Percentiles rank a stretch among this genome's conserved stretches.
phyloP scores from a whole-genome alignment of 2,888 invertebrate genomes.

The Bellardia bayeri region DNA sequence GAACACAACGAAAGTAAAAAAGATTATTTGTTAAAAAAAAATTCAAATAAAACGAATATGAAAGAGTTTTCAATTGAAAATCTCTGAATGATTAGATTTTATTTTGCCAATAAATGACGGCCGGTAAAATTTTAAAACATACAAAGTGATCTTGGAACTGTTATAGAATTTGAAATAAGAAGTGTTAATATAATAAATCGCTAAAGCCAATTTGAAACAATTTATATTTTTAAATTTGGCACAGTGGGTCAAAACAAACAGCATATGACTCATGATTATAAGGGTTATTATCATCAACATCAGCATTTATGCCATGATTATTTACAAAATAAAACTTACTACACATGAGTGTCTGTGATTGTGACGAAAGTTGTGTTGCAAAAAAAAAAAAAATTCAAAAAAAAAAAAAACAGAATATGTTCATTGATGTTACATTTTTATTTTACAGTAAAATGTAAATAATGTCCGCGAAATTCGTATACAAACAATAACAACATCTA shows the following conservation, averaged over 20 bases:
- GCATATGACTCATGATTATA: conserved; percentile 56
- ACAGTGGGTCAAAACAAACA: conserved; percentile 66
- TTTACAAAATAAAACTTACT: neutral
- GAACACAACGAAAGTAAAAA: conserved; percentile 69
- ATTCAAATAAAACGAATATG: conserved; percentile 9
- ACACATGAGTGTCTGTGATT: conserved; percentile 26
- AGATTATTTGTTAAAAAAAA: neutral
- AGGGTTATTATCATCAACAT: conserved; percentile 30
- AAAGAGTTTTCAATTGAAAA: conserved; percentile 26
- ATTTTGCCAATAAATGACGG: conserved; percentile 44
- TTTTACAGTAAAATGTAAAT: conserved; percentile 22
- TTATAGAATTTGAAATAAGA: conserved; percentile 16
- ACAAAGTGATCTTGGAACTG: conserved; percentile 36
- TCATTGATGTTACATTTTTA: conserved; percentile 33
- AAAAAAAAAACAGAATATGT: conserved; percentile 18
- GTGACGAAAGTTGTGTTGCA: conserved; percentile 43
- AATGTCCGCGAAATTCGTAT: conserved; percentile 46
- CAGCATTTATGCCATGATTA: conserved; percentile 38
- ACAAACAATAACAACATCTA: conserved; percentile 20
- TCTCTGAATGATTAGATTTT: neutral
- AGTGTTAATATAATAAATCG: neutral
- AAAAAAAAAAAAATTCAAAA: too few species aligned
- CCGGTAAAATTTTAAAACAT: conserved; percentile 21
- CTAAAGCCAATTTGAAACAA: conserved; percentile 30
- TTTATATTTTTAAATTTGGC: conserved; percentile 56